Conservation (phyloP, 2,797 vertebrate species). For the Sandelia bainsii region DNA sequence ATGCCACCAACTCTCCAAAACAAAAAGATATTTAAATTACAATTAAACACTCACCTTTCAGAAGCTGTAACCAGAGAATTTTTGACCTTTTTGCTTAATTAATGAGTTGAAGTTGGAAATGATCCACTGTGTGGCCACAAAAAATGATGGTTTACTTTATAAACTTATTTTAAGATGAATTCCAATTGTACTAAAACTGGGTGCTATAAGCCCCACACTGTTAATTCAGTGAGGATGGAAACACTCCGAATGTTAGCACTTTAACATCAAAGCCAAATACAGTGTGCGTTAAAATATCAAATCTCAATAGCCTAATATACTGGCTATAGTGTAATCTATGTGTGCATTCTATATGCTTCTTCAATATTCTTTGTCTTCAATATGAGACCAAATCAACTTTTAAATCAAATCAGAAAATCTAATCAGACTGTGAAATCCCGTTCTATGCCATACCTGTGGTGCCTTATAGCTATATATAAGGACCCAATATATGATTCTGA, state of each 20-base stretch:
- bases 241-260: no score
- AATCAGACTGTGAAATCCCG: constrained; percentile 29
- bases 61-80: neutral
- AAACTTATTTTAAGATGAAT: neutral
- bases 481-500: constrained; percentile 23
- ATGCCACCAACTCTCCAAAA: neutral
- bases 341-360: no score
- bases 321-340: no score
- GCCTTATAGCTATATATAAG: constrained; percentile 14
- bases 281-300: no score
- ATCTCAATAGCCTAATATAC: no score
- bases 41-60: neutral
- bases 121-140: neutral
- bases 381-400: no score
- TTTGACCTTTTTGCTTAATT: neutral
- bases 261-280: no score
- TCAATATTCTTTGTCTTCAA: no score
- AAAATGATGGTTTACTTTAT: neutral
- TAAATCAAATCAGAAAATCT: neutral
- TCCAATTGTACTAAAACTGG: neutral
- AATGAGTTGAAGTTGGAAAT: neutral
- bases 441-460: constrained; percentile 3
- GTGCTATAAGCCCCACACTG: neutral
- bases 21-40: neutral
- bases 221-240: no score